These are phyloP conservation scores for Amaurobius ferox DNA, from an alignment of 2,888 invertebrate genomes.

Conservation along the genomic window DNA sequence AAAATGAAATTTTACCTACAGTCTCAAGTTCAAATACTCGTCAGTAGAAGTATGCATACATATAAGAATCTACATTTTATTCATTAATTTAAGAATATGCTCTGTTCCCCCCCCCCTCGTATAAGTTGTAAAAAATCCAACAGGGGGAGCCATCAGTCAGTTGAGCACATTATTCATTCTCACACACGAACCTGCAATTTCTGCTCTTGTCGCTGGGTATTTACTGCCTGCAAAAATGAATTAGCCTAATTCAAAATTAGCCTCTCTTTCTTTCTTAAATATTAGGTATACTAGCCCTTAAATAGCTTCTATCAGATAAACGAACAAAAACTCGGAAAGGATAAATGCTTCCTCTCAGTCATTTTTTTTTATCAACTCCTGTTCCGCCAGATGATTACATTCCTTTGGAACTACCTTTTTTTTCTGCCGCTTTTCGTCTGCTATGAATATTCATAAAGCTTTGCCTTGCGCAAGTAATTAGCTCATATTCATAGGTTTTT, in stretches of 20 bases:
- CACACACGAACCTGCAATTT: conserved; percentile 35
- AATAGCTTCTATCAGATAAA: conserved; percentile 66
- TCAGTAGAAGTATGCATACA: no score
- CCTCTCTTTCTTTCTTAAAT: conserved; percentile 28
- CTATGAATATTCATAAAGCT: conserved; percentile 69
- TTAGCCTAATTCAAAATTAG: conserved; percentile 60
- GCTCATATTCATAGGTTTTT: conserved; percentile 71
- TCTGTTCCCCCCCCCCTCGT: no score
- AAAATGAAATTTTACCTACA: no score
- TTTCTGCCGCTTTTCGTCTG: conserved; percentile 42
- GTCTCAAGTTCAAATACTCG: no score
- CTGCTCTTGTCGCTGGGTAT: conserved; percentile 29
- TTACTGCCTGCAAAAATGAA: conserved; percentile 53
- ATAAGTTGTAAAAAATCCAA: neutral
- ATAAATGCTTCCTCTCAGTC: conserved; percentile 55
- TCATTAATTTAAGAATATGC: no score
- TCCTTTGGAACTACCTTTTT: conserved; percentile 37
- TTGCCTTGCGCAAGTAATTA: conserved; percentile 68
- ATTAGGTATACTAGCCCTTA: conserved; percentile 41
- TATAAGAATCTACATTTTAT: no score
- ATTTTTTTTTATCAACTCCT: conserved; percentile 22
- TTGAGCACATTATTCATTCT: conserved; percentile 14
- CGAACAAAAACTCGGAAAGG: conserved; percentile 63
- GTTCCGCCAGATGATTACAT: conserved; percentile 65
- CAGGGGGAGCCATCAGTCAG: no score